Evolutionary conservation across 2,888 invertebrate genomes (phyloP), one percentile per base, ranked within the genome.

Genomic region (Aradus depressus): DNA sequence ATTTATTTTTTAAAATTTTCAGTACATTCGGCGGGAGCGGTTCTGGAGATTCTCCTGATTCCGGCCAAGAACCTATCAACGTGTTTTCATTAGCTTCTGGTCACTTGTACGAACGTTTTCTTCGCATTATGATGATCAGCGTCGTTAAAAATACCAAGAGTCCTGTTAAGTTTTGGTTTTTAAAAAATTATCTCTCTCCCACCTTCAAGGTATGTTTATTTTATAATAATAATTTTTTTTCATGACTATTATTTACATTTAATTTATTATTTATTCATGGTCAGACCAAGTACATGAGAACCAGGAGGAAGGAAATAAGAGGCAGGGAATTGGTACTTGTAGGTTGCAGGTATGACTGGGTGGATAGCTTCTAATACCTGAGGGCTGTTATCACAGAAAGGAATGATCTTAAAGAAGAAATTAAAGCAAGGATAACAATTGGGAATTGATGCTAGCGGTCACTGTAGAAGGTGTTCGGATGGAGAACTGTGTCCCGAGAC

Each of bases 31-130:
- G 67, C 3, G 60, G 65, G 25, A 50, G 60, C n/a, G 67, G 68
- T 31, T 74, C 75, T 26, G 69, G 69, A 21, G 65, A 64, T 19
- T 65, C 75, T n/a, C 75, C 75, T 25, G 82, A 84, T 32, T 70
- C 77, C 3, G 71, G 74, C 37, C 78, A 81, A 44, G 84, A 91
- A 61, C 84, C 81, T 22, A 80, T 98, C 51, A 98, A 98, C 70
- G 93, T 98, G 55, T 98, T 98, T 71, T 98, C 98, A 0, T 75
- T 98, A 10, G 98, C 98, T 0, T 97, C 97, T 1, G 98, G 98
- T 3, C 98, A 99, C 72, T 72, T 98, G 53, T 98, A 98, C 68
- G 98, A 98, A 71, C 73, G 98, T 60, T 85, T 97, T 66, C 68
- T 97, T 16, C 81, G 95, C 55, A 97, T 98, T 60, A 99, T 99